A percentile compares a stretch with the other conserved stretches of the same genome.
Evolutionary conservation across 2,888 invertebrate species (phyloP).

Genomic region (Melipona bicolor): DNA sequence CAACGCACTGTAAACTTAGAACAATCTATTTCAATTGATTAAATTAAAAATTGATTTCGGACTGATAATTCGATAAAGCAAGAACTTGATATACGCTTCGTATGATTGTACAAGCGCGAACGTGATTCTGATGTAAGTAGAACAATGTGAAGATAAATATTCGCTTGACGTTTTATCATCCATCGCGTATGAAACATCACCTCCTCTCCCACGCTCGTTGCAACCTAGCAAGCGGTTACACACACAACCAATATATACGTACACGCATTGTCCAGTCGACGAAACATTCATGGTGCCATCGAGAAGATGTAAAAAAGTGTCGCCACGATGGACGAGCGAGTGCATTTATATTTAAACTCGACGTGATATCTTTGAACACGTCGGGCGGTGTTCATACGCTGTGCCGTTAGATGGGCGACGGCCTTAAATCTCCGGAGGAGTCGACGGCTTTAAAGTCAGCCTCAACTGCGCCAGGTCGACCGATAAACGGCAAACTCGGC

Average conservation of each 20-base stretch:
- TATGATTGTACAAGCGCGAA: too few species aligned
- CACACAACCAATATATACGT: not conserved
- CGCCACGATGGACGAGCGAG: not conserved
- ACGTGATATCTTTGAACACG: not conserved
- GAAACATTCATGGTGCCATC: not conserved
- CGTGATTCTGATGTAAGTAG: too few species aligned
- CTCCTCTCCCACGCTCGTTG: too few species aligned
- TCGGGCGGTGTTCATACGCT: not conserved
- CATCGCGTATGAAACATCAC: too few species aligned
- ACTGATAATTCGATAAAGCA: too few species aligned
- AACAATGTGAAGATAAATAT: too few species aligned
- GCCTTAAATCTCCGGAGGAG: slow-evolving; percentile 46
- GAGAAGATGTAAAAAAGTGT: not conserved
- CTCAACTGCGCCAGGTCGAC: slow-evolving; percentile 62
- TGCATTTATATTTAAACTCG: not conserved
- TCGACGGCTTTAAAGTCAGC: slow-evolving; percentile 65
- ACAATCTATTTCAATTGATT: too few species aligned
- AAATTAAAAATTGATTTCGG: too few species aligned
- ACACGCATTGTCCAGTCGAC: not conserved
- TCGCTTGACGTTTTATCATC: too few species aligned
- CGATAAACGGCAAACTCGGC: slow-evolving; percentile 75
- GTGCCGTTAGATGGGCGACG: not conserved
- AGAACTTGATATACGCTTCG: too few species aligned
- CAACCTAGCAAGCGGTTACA: too few species aligned
- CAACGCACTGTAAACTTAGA: too few species aligned